A percentile compares a stretch with the other conserved stretches of the same genome.
Conservation (phyloP, 1,140 invertebrate species). For the Drosophila mauritiana region DNA sequence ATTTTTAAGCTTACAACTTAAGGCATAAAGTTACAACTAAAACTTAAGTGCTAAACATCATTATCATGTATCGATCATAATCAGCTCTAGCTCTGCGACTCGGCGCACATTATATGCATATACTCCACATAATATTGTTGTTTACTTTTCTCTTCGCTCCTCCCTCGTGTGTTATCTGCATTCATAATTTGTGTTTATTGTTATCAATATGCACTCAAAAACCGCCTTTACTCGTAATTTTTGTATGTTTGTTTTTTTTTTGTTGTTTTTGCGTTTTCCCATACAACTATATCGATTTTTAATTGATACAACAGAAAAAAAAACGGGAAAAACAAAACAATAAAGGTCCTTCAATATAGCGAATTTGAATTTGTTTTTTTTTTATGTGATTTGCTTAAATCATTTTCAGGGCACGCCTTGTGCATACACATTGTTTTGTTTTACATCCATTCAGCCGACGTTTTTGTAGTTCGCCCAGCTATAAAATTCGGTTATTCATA, state of each 20-base stretch:
- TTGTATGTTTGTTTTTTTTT: conserved; percentile 4
- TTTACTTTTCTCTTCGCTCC: conserved; percentile 18
- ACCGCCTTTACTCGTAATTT: conserved; percentile 8
- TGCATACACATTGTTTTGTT: conserved; percentile 31
- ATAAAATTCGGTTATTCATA: conserved; percentile 74
- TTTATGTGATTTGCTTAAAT: conserved; percentile 14
- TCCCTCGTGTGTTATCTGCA: conserved; percentile 19
- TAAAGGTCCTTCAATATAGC: conserved; percentile 23
- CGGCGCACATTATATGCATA: conserved; percentile 35
- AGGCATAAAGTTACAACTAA: conserved; percentile 83
- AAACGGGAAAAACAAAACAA: conserved; percentile 25
- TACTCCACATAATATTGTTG: conserved; percentile 52
- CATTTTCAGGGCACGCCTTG: conserved; percentile 32
- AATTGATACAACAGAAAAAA: conserved; percentile 56
- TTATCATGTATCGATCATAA: conserved; percentile 61
- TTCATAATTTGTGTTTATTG: conserved; percentile 54
- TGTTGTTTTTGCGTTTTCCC: conserved; percentile 12
- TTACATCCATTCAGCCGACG: conserved; percentile 11
- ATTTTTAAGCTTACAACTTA: conserved; percentile 83
- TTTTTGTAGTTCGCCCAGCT: conserved; percentile 42
- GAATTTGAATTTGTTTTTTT: conserved; percentile 32
- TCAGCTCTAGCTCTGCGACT: conserved; percentile 55
- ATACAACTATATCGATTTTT: conserved; percentile 41
- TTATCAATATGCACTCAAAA: conserved; percentile 52
- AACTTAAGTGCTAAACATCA: conserved; percentile 74